phyloP scores from a whole-genome alignment of 2,888 invertebrate species.

The Drosophila nr. fundita region DNA sequence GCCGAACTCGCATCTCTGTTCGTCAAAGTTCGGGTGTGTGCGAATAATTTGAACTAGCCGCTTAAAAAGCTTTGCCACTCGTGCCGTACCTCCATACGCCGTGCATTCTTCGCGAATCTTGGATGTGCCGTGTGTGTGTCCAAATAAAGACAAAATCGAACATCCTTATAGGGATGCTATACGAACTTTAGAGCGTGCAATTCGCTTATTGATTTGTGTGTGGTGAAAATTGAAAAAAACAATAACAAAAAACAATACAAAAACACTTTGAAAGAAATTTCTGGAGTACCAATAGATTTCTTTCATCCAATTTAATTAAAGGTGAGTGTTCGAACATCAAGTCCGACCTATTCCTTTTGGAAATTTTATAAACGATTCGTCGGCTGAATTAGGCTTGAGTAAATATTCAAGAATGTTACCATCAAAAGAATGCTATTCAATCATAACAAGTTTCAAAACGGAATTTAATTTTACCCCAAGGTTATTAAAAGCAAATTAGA shows the following conservation, averaged over 20 bases:
- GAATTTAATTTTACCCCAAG: neutral
- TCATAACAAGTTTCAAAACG: neutral
- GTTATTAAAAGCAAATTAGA: neutral
- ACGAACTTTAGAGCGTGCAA: conserved; percentile 48
- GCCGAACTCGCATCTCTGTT: conserved; percentile 56
- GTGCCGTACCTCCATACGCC: conserved; percentile 71
- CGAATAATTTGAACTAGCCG: conserved; percentile 69
- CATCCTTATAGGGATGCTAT: conserved; percentile 56
- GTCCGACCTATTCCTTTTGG: neutral
- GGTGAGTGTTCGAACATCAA: conserved; percentile 15
- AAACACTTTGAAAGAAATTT: conserved; percentile 10
- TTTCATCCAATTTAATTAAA: conserved; percentile 1
- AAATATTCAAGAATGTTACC: neutral
- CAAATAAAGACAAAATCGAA: conserved; percentile 21
- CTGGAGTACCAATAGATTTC: conserved; percentile 8
- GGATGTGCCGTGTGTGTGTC: conserved; percentile 63
- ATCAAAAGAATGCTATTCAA: neutral
- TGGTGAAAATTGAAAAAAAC: conserved; percentile 26
- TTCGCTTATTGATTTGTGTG: conserved; percentile 27
- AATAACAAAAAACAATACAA: neutral
- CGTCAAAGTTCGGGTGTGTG: conserved; percentile 54
- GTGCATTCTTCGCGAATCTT: conserved; percentile 74
- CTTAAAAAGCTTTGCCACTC: conserved; percentile 72
- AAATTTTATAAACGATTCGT: neutral
- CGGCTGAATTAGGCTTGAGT: neutral